Conservation (phyloP, 2,113 vertebrate species). For the Rhabdomys dilectus region DNA sequence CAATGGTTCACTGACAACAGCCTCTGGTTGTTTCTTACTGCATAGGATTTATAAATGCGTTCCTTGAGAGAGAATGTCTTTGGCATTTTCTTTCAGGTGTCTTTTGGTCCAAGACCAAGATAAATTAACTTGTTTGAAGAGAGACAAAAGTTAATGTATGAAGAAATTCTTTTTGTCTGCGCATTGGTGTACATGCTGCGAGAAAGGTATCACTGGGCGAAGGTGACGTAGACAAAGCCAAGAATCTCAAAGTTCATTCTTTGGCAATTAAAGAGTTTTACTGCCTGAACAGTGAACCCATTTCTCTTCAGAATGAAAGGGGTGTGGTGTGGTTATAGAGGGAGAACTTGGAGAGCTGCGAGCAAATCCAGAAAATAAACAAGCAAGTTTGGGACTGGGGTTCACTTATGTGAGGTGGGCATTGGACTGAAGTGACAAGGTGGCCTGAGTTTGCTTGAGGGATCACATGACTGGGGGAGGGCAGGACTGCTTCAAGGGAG, state of each 20-base stretch:
- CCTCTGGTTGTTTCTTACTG: not conserved
- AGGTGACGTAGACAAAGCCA: not conserved
- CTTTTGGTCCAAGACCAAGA: not conserved
- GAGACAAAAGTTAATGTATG: not conserved
- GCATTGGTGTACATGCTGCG: not conserved
- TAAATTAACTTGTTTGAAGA: not conserved
- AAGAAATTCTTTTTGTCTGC: slow-evolving; percentile 28
- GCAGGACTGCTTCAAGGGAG: not conserved
- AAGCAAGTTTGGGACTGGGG: not conserved
- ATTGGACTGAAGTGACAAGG: not conserved
- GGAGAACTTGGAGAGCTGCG: not conserved
- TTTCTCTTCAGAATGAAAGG: not conserved
- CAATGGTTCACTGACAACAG: slow-evolving; percentile 25
- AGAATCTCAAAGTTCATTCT: slow-evolving; percentile 55
- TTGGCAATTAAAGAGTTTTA: slow-evolving; percentile 29
- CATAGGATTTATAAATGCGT: not conserved
- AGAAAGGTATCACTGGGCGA: not conserved
- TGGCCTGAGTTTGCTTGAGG: not conserved
- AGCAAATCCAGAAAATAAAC: not conserved
- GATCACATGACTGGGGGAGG: not conserved
- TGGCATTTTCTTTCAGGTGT: not conserved
- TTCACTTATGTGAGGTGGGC: slow-evolving; percentile 25
- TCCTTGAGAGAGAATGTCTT: not conserved
- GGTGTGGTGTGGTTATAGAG: not conserved
- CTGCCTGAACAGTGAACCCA: not conserved